Base-by-base conservation (phyloP, 2,888 invertebrate genomes). In the Dastarcus helophoroides region DNA sequence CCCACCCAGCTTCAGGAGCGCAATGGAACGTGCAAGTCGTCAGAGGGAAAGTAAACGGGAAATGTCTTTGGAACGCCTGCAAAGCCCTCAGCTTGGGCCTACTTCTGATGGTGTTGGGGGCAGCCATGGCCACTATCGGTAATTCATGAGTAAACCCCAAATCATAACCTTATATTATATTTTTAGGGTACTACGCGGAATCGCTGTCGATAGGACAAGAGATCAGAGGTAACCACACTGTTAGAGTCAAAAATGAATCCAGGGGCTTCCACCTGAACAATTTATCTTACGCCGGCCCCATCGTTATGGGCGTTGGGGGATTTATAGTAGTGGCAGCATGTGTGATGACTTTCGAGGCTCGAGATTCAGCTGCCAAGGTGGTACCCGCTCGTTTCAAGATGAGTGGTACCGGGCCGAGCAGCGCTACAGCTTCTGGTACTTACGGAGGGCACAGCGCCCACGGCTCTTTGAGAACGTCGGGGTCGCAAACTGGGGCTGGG, bases 261-360 rank as follows among this genome's bases (percentile, higher is more conserved):
- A 71, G 83, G 22, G 83, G 83, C 9, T 83, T 84, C 56, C 86
- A 88, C 54, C 69, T 88, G 40, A 86, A 85, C 62, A 88, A 88
- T 55, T 68, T 94, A 30, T 86, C 90, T 1, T 95, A 94, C 58
- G 84, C 90, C n/a, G 95, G 95, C 0, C 95, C 95, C 2, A 86
- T 94, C 41, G 81, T 95, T 30, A 95, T 95, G 94, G 95, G 95
- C 15, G 80, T 93, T 37, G 94, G 95, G 62, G 90, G 89, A 21
- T 95, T 95, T 58, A 88, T 93, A 44, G 86, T 95, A 22, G 94
- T 95, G 12, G 90, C 94, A 15, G 91, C 94, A 0, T 94, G 94
- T 55, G 95, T 97, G 30, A 90, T 95, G 83, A 95, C 94, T n/a
- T 91, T 95, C 55, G 95, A 95, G 56, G 90, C 91, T 1, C 73